Evolutionary conservation across 1,140 invertebrate genomes (phyloP), one percentile per base, ranked within the genome.

Genomic region (Drosophila ironensis): DNA sequence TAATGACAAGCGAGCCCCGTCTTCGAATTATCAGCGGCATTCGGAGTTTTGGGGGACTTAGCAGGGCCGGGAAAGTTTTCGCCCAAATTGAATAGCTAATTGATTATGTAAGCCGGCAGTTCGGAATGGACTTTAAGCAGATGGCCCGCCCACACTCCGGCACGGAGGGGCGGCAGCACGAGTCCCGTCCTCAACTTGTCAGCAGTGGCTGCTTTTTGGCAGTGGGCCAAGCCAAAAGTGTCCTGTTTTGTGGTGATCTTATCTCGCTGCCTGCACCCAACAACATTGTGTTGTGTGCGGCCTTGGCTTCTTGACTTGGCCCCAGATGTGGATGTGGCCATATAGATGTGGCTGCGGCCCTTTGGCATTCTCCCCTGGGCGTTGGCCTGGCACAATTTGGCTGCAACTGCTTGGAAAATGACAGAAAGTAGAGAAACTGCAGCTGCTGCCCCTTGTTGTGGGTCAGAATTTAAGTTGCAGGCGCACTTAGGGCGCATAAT

Each of bases 211-310:
- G 51, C 12, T 57, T 76, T 52, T 76, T 76, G 73, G 73, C 67
- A 30, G 19, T 22, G 17, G 38, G 57, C 72, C 73, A 76, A 72
- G 24, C 73, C 50, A 60, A 51, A 77, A 72, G 73, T 77, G 73
- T 77, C 73, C 73, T 76, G 73, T 77, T 77, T 66, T 76, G 73
- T 76, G 73, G 73, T 72, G 73, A 76, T 77, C 73, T 77, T 77
- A 77, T 77, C 73, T 52, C 57, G 54, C 50, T 71, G 57, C 30
- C 73, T 72, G 73, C 73, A 76, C 73, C 41, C 66, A 70, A 72
- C 67, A 76, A 77, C 73, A 77, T 77, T 77, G 73, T 72, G 67
- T 77, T 77, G 73, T 77, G 46, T 19, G 51, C 57, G 72, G 72
- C 64, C 72, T 54, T 75, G 72, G 56, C 64, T 57, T 66, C 72